These are phyloP conservation scores for Megaustenia siamemsis DNA, from an alignment of 2,888 invertebrate species.

Conservation along the genomic window DNA sequence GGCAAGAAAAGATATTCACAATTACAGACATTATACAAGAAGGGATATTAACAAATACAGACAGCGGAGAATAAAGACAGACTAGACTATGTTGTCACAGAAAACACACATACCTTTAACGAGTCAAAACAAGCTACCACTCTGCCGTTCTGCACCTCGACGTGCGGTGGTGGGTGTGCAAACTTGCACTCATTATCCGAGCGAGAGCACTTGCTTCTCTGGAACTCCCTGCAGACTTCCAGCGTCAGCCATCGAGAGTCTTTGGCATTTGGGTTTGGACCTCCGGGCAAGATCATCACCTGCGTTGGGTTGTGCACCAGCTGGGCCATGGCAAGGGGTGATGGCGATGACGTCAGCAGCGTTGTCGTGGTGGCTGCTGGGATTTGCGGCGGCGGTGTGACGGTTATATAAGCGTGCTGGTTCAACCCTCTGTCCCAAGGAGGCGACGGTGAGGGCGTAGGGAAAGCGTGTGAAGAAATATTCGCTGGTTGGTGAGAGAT, in stretches of 20 bases:
- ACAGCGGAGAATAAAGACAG: too few species aligned
- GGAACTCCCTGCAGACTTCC: constrained; percentile 98
- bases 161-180: constrained; percentile 99
- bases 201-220: constrained; percentile 99
- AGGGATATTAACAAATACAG: too few species aligned
- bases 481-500: constrained; percentile 39
- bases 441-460: constrained; percentile 51
- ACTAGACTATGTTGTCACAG: too few species aligned
- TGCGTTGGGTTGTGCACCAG: constrained; percentile 53
- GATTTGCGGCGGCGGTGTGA: constrained; percentile 13
- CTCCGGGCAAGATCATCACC: constrained; percentile 52
- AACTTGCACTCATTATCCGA: constrained; percentile 99
- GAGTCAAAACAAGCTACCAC: constrained; percentile 99
- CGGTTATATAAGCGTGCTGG: constrained; percentile 15
- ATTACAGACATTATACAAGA: too few species aligned
- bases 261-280: constrained; percentile 83
- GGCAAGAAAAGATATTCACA: too few species aligned
- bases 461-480: constrained; percentile 47
- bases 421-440: constrained; percentile 50
- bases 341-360: constrained; percentile 8
- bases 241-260: constrained; percentile 99
- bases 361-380: constrained; percentile 20
- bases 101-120: constrained; percentile 93
- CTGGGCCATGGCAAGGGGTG: constrained; percentile 53
- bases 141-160: constrained; percentile 99